phyloP scores from a whole-genome alignment of 1,140 invertebrate species.

The Drosophila pandora region DNA sequence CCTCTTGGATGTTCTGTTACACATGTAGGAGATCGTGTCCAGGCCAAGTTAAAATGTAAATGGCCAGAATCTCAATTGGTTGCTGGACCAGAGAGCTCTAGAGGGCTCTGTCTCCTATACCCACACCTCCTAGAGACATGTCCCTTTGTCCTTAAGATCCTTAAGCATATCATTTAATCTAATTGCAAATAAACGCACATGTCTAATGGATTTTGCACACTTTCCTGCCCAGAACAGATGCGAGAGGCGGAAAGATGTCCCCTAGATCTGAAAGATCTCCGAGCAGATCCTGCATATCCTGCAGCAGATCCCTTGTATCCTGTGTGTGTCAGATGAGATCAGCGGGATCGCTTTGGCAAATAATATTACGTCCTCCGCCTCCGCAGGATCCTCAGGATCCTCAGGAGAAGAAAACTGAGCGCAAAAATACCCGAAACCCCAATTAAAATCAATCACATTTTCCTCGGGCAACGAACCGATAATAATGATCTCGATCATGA shows the following conservation, averaged over 20 bases:
- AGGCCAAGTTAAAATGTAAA: slow-evolving; percentile 42
- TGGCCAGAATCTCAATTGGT: slow-evolving; percentile 37
- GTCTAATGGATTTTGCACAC: slow-evolving; percentile 79
- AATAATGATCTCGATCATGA: slow-evolving; percentile 23
- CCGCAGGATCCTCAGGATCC: no score
- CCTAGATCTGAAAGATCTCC: slow-evolving; percentile 44
- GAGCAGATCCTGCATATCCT: slow-evolving; percentile 15
- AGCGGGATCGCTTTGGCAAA: slow-evolving; percentile 57
- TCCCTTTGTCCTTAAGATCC: no score
- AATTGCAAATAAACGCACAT: slow-evolving; percentile 70
- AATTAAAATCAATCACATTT: slow-evolving; percentile 80
- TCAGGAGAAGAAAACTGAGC: background rate
- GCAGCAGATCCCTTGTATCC: slow-evolving; percentile 14
- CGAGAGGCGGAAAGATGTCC: slow-evolving; percentile 46
- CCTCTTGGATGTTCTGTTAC: slow-evolving; percentile 4
- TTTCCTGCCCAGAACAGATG: slow-evolving; percentile 45
- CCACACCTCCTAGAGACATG: no score
- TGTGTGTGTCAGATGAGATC: slow-evolving; percentile 10
- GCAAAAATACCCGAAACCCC: slow-evolving; percentile 26
- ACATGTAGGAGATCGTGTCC: slow-evolving; percentile 24
- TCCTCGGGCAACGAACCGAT: slow-evolving; percentile 53
- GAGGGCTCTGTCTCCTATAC: no score
- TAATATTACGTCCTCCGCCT: slow-evolving; percentile 38
- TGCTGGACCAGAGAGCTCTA: background rate
- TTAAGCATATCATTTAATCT: slow-evolving; percentile 45